Conservation (phyloP, 2,113 vertebrate species). For the Platycercus adscitus region DNA sequence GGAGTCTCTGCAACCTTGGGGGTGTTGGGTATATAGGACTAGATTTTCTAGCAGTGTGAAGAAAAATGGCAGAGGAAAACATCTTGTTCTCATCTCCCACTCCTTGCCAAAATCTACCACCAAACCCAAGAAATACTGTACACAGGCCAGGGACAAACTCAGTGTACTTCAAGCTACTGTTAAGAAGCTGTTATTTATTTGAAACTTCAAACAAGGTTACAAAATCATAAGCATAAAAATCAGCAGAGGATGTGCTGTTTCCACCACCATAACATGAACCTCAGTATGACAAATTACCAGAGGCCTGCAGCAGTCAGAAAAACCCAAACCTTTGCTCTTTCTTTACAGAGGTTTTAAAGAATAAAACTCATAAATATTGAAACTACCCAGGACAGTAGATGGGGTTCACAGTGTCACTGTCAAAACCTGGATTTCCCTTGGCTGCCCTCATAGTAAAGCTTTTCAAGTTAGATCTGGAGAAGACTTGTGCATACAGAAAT, state of each 20-base stretch:
- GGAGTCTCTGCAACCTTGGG: not conserved
- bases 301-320: not conserved
- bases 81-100: not conserved
- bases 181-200: conserved; percentile 44
- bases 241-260: conserved; percentile 11
- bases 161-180: conserved; percentile 45
- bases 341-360: conserved; percentile 26
- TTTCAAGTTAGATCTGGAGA: not conserved
- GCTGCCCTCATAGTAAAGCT: not conserved
- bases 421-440: not conserved
- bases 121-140: not conserved
- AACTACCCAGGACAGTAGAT: not conserved
- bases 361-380: not conserved
- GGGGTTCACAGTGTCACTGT: not conserved
- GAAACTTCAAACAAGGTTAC: conserved; percentile 23
- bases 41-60: not conserved
- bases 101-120: not conserved
- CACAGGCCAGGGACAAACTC: not conserved
- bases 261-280: not conserved
- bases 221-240: conserved; percentile 21
- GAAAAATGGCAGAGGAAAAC: not conserved
- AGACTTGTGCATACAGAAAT: not conserved
- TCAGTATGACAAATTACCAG: conserved; percentile 26
- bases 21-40: not conserved
- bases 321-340: conserved; percentile 14